A percentile compares a stretch with the other conserved stretches of the same genome.
phyloP scores from a whole-genome alignment of 2,113 vertebrate genomes.

The Phocoena sinus region DNA sequence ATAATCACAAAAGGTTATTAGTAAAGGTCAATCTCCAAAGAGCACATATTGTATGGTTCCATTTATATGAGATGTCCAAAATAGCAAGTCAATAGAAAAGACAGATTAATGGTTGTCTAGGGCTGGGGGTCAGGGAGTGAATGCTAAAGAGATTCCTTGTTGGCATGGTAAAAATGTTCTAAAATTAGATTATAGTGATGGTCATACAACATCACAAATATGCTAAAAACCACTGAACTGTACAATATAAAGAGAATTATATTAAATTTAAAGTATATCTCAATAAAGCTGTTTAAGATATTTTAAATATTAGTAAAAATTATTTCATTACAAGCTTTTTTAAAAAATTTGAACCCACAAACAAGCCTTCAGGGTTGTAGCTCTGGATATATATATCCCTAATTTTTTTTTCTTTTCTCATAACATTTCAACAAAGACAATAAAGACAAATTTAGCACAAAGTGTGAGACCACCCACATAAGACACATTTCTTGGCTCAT shows the following conservation, averaged over 20 bases:
- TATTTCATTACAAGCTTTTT: background rate
- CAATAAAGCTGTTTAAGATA: background rate
- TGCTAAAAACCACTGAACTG: background rate
- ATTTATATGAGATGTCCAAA: background rate
- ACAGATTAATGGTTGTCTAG: background rate
- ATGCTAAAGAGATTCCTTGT: background rate
- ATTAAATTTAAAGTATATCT: conserved; percentile 10
- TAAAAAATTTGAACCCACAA: background rate
- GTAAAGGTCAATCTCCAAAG: background rate
- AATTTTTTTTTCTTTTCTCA: background rate
- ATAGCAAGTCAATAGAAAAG: background rate
- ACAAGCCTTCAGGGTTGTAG: background rate
- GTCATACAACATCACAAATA: background rate
- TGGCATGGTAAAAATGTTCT: background rate
- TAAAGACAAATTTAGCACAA: background rate
- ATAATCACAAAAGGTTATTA: conserved; percentile 1
- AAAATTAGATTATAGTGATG: background rate
- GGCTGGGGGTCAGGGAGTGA: background rate
- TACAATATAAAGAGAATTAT: background rate
- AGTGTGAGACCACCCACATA: background rate
- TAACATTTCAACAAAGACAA: background rate
- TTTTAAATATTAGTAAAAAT: background rate
- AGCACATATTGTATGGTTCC: background rate
- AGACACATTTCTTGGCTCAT: background rate
- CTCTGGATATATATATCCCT: background rate